Percentiles rank a stretch among this genome's conserved stretches.
phyloP scores from a whole-genome alignment of 2,797 vertebrate species.

The Rhinichthys osculus region DNA sequence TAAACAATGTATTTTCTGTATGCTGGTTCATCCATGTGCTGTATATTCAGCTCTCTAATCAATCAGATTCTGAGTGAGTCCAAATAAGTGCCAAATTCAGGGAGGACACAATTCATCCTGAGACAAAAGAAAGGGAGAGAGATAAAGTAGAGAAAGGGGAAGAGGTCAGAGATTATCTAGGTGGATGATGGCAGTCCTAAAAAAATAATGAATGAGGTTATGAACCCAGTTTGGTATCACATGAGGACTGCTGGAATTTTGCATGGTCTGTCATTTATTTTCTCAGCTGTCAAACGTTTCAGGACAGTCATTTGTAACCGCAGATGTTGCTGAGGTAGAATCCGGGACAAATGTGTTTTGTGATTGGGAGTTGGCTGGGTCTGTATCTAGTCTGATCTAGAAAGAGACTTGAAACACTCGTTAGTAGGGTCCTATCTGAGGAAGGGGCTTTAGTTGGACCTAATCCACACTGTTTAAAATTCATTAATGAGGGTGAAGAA shows the following conservation, averaged over 20 bases:
- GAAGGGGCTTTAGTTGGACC: neutral
- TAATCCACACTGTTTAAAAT: slow-evolving; percentile 27
- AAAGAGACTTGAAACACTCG: neutral
- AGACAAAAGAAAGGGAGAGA: slow-evolving; percentile 26
- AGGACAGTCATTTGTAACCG: slow-evolving; percentile 6
- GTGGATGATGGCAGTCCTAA: slow-evolving; percentile 53
- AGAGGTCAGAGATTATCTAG: slow-evolving; percentile 28
- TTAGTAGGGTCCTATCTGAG: neutral
- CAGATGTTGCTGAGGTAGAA: slow-evolving; percentile 34
- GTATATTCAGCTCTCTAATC: slow-evolving; percentile 45
- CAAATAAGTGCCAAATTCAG: slow-evolving; percentile 59
- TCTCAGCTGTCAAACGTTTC: slow-evolving; percentile 18
- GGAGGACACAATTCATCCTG: slow-evolving; percentile 63
- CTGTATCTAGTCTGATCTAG: neutral
- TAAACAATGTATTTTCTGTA: slow-evolving; percentile 58
- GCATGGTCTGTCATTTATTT: slow-evolving; percentile 35
- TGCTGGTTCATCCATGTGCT: slow-evolving; percentile 59
- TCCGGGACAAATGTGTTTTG: neutral
- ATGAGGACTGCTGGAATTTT: slow-evolving; percentile 41
- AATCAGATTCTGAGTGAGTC: slow-evolving; percentile 59
- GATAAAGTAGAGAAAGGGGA: slow-evolving; percentile 18
- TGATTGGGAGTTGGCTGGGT: neutral
- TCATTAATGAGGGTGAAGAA: slow-evolving; percentile 22
- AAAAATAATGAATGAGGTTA: slow-evolving; percentile 46
- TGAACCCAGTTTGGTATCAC: slow-evolving; percentile 22